phyloP scores from a whole-genome alignment of 23 tunicate species.

The Trididemnum clinides region DNA sequence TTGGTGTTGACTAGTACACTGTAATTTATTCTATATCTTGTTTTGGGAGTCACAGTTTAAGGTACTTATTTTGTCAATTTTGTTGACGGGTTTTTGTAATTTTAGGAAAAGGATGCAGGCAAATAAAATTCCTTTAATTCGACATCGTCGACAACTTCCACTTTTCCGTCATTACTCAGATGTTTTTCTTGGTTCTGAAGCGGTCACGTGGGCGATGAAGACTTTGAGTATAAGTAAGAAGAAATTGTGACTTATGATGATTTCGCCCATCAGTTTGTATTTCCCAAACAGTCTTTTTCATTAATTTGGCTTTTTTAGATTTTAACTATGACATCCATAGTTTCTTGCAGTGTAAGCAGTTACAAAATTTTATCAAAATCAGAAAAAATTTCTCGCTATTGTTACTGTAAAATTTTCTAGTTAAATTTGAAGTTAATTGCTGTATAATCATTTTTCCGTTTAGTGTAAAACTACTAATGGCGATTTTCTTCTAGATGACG shows the following conservation, averaged over 20 bases:
- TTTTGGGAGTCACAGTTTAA: not conserved
- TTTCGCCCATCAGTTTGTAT: too few species aligned
- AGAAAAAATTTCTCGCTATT: too few species aligned
- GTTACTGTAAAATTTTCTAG: too few species aligned
- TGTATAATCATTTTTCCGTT: too few species aligned
- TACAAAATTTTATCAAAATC: too few species aligned
- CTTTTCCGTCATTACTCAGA: slow-evolving; percentile 60
- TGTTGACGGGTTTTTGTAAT: not conserved
- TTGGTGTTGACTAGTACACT: not conserved
- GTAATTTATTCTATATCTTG: not conserved
- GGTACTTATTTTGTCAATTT: not conserved
- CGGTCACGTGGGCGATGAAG: slow-evolving; percentile 41
- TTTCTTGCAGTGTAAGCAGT: too few species aligned
- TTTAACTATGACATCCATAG: too few species aligned
- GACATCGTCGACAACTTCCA: slow-evolving; percentile 47
- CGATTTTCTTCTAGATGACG: too few species aligned
- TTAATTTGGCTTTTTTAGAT: too few species aligned
- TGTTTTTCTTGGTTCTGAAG: slow-evolving; percentile 75
- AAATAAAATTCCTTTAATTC: slow-evolving; percentile 47
- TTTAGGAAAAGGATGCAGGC: slow-evolving; percentile 40
- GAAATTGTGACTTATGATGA: not conserved
- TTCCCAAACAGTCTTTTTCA: too few species aligned
- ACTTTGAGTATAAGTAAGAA: not conserved
- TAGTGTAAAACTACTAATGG: too few species aligned
- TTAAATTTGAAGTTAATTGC: too few species aligned